Conservation (phyloP, 1,140 invertebrate genomes). For the Eupeodes corollae region DNA sequence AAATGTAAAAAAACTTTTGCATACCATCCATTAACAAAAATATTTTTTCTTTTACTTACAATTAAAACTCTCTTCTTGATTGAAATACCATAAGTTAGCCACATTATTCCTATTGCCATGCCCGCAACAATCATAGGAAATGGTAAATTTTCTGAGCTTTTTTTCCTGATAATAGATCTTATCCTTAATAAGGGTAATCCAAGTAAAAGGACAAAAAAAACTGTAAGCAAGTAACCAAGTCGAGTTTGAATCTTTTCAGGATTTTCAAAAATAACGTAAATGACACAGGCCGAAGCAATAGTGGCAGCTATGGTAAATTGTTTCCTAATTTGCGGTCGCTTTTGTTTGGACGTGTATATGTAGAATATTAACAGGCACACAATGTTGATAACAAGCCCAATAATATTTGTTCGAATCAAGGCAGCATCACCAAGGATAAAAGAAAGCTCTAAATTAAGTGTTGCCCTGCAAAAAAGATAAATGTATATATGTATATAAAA, state of each 20-base stretch:
- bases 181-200: slow-evolving; percentile 57
- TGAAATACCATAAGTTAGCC: slow-evolving; percentile 71
- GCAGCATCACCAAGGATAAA: slow-evolving; percentile 53
- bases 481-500: neutral
- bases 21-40: too few species aligned
- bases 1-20: too few species aligned
- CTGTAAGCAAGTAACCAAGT: slow-evolving; percentile 57
- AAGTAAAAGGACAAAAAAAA: slow-evolving; percentile 53
- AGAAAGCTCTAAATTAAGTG: slow-evolving; percentile 60
- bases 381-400: slow-evolving; percentile 53
- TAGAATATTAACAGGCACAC: slow-evolving; percentile 54
- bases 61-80: slow-evolving; percentile 64
- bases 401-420: slow-evolving; percentile 63
- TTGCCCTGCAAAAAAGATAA: slow-evolving; percentile 42
- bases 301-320: slow-evolving; percentile 42
- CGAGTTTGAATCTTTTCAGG: slow-evolving; percentile 51
- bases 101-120: slow-evolving; percentile 59
- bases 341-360: slow-evolving; percentile 45
- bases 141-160: slow-evolving; percentile 66
- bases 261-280: slow-evolving; percentile 52
- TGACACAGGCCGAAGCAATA: slow-evolving; percentile 46
- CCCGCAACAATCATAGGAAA: slow-evolving; percentile 72
- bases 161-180: slow-evolving; percentile 57
- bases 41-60: slow-evolving; percentile 59
- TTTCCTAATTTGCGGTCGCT: slow-evolving; percentile 43